These are phyloP conservation scores for Malacoraja senta DNA, from an alignment of 2,797 vertebrate genomes.

Conservation along the genomic window DNA sequence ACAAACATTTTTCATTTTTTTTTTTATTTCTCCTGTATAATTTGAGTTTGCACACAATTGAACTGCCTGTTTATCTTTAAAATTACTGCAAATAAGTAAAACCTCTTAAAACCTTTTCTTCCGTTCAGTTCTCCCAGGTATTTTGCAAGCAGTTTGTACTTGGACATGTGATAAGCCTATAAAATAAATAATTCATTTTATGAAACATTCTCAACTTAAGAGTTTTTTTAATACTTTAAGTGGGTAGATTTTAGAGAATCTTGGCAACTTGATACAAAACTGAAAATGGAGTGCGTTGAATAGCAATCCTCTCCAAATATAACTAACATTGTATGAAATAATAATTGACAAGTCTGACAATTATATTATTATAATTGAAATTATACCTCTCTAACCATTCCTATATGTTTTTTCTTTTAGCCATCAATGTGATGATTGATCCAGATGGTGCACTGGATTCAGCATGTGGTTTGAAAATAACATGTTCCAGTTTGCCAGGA, in stretches of 20 bases:
- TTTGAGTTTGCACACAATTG: neutral
- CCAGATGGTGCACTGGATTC: constrained; percentile 91
- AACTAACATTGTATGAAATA: too few species aligned
- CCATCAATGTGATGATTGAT: constrained; percentile 95
- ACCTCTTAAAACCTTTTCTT: neutral
- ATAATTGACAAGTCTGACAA: too few species aligned
- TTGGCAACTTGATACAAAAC: neutral
- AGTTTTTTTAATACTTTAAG: neutral
- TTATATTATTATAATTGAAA: neutral
- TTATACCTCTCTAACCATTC: neutral
- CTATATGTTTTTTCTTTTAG: constrained; percentile 52
- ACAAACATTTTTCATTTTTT: neutral
- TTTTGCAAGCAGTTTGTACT: neutral
- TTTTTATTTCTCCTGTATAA: neutral
- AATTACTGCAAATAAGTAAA: neutral
- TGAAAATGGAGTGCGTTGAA: neutral
- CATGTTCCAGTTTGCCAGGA: constrained; percentile 62
- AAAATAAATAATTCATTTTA: neutral
- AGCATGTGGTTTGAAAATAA: constrained; percentile 74
- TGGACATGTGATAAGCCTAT: neutral
- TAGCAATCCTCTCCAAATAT: neutral
- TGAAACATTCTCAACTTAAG: neutral
- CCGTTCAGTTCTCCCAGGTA: neutral
- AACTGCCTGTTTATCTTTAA: neutral
- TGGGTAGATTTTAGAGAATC: neutral